phyloP scores from a whole-genome alignment of 2,113 vertebrate genomes.

The Falcunculus frontatus region DNA sequence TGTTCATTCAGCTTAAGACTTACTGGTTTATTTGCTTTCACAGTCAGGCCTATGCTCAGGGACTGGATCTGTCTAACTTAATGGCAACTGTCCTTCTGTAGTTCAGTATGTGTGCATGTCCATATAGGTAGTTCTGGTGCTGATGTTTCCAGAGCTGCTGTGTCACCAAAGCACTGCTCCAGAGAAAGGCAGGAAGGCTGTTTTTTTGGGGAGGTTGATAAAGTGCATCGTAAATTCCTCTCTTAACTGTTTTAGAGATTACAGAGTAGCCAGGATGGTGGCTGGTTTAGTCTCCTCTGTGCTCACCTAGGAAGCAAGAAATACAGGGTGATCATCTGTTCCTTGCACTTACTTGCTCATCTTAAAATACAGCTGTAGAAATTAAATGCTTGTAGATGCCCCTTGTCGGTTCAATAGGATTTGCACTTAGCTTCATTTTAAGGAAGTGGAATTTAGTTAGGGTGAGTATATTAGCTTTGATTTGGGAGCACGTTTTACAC shows the following conservation, averaged over 20 bases:
- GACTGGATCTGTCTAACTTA: neutral
- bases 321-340: neutral
- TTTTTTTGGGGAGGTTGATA: neutral
- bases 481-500: neutral
- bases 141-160: neutral
- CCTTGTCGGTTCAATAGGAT: rapidly evolving
- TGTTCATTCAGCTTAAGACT: neutral
- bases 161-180: neutral
- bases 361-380: neutral
- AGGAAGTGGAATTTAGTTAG: neutral
- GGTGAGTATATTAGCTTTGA: neutral
- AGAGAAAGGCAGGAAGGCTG: neutral
- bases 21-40: neutral
- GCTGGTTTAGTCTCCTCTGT: neutral
- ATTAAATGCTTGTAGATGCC: neutral
- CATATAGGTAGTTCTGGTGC: neutral
- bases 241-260: constrained; percentile 28
- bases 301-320: neutral
- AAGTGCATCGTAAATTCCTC: constrained; percentile 32
- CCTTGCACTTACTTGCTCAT: neutral
- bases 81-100: rapidly evolving
- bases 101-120: rapidly evolving
- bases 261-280: neutral
- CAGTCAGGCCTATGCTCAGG: neutral
- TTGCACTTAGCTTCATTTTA: neutral